Base-by-base conservation (phyloP, 2,888 invertebrate genomes). In the Cantharis rustica region DNA sequence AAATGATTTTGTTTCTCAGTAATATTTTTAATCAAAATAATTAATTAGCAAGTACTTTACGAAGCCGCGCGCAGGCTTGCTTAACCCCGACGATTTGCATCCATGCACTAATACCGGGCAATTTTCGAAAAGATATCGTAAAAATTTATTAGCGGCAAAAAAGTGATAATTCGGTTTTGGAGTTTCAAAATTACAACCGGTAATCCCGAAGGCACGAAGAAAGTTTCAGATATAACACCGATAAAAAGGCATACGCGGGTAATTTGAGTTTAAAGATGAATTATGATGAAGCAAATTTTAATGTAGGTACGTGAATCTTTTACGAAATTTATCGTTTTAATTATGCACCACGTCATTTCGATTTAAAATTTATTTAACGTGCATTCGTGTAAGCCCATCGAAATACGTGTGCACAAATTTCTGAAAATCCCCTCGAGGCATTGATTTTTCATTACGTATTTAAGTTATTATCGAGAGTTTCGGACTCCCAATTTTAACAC, bases 231-330 rank as follows among this genome's bases (percentile, higher is more conserved):
- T 47, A 47, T 47, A 47, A 47, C 47, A n/a, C 47, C 47, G 47
- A 47, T 47, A 47, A 47, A 47, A 47, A 7, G 47, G 80, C 79
- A 81, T 76, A 80, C 75, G 78, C 79, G 68, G 79, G 79, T 79
- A 83, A 83, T 82, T 82, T 82, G 75, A 70, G 74, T 77, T 79
- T 81, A 80, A 81, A 80, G 81, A 82, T 84, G 83, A 84, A 83
- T 83, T 84, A 84, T 83, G 84, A 83, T 82, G 83, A 82, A 83
- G 84, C 83, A 83, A 83, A 84, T 83, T 83, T 83, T 75, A 77
- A 79, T 80, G 79, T 80, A 82, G 78, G 82, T 79, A 76, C 72
- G 73, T 73, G 69, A 68, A 76, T 76, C 73, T 66, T 71, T 71
- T 27, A 68, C 64, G 16, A 17, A 20, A 20, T 27, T 61, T 26